A percentile compares a stretch with the other conserved stretches of the same genome.
Evolutionary conservation across 2,113 vertebrate species (phyloP).

Genomic region (Pyxicephalus adspersus): DNA sequence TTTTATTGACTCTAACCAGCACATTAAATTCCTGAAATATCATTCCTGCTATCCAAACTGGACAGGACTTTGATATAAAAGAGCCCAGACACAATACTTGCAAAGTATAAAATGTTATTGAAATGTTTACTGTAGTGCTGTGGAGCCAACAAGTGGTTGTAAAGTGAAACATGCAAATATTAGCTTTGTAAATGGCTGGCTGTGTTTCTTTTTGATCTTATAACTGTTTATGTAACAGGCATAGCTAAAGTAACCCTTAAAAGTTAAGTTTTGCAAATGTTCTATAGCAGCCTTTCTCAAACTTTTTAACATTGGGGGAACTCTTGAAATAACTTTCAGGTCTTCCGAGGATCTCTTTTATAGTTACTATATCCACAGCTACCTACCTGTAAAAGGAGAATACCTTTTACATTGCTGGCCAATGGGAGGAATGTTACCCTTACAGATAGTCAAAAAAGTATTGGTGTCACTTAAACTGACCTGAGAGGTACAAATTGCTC

Average conservation of each 20-base stretch:
- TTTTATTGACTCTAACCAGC: too few relatives aligned
- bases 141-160: constrained; percentile 1
- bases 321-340: background rate
- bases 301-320: background rate
- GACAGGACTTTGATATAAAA: too few relatives aligned
- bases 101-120: background rate
- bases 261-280: too few relatives aligned
- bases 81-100: background rate
- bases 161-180: constrained; percentile 13
- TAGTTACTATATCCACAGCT: background rate
- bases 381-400: too few relatives aligned
- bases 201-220: background rate
- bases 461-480: too few relatives aligned
- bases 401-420: too few relatives aligned
- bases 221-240: background rate
- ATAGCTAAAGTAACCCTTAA: background rate
- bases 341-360: background rate
- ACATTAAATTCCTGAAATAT: too few relatives aligned
- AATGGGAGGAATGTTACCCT: background rate
- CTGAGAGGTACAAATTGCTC: too few relatives aligned
- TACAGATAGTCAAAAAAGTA: too few relatives aligned
- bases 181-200: constrained; percentile 2
- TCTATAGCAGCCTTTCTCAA: too few relatives aligned
- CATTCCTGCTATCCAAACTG: too few relatives aligned
- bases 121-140: background rate